A percentile compares a stretch with the other conserved stretches of the same genome.
Conservation (phyloP, 2,113 vertebrate genomes). For the Phasianus colchicus region DNA sequence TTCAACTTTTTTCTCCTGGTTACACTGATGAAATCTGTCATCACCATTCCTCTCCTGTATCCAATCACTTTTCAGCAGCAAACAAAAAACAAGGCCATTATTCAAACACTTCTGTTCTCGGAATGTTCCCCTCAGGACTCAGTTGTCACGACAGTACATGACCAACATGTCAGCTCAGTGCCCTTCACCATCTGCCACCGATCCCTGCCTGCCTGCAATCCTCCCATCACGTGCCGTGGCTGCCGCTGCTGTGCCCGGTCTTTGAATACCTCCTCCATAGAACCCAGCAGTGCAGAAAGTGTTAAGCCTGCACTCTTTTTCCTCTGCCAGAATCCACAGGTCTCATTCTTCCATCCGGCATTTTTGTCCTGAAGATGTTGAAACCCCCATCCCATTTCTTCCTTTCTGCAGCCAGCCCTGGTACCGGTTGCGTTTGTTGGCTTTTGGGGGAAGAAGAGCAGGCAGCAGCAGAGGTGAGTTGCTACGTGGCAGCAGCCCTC, state of each 20-base stretch:
- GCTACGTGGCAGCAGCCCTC: not conserved
- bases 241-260: not conserved
- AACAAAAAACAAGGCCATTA: not conserved
- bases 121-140: not conserved
- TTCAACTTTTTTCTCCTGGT: not conserved
- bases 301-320: not conserved
- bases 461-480: not conserved
- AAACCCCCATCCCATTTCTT: not conserved
- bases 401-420: not conserved
- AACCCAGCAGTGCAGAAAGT: not conserved
- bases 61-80: not conserved
- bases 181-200: not conserved
- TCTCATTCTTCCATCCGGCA: not conserved
- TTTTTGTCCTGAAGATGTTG: not conserved
- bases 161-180: not conserved
- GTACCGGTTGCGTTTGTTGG: fast-evolving
- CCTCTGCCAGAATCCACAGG: not conserved
- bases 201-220: not conserved
- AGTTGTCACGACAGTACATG: not conserved
- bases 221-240: fast-evolving
- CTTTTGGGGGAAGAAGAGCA: not conserved
- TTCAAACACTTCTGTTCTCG: not conserved
- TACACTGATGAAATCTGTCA: not conserved
- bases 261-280: not conserved
- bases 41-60: not conserved